Percentiles rank a stretch among this genome's conserved stretches.
phyloP scores from a whole-genome alignment of 2,888 invertebrate species.

The Pseudococcus jackbeardsleyi region DNA sequence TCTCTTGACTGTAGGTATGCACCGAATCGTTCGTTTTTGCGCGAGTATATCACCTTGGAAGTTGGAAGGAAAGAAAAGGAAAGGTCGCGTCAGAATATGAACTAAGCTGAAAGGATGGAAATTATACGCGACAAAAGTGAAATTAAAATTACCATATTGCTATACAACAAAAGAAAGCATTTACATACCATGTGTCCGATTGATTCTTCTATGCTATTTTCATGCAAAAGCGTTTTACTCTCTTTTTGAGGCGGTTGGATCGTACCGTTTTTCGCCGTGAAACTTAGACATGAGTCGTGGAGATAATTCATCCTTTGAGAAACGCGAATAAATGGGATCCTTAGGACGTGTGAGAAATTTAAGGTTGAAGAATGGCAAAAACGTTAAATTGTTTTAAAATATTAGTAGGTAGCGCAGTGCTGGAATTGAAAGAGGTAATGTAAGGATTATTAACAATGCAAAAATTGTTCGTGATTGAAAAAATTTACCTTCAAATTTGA shows the following conservation, averaged over 20 bases:
- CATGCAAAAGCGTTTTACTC: background rate
- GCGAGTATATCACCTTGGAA: background rate
- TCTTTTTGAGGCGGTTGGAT: background rate
- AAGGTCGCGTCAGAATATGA: slow-evolving; percentile 19
- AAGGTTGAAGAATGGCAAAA: no score
- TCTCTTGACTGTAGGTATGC: background rate
- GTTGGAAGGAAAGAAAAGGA: background rate
- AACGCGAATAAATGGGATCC: no score
- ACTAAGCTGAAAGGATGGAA: background rate
- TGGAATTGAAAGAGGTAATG: no score
- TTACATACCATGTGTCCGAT: slow-evolving; percentile 15
- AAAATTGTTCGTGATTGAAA: no score
- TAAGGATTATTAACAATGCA: no score
- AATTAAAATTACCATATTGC: slow-evolving; percentile 40
- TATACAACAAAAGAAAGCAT: background rate
- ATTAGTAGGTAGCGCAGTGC: no score
- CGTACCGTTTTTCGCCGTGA: background rate
- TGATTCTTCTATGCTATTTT: background rate
- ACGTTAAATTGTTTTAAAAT: no score
- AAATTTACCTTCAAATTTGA: no score
- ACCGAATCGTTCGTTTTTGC: background rate
- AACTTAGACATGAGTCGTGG: no score
- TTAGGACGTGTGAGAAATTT: no score
- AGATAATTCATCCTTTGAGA: no score
- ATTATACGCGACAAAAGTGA: slow-evolving; percentile 24